Evolutionary conservation across 2,113 vertebrate genomes (phyloP), one percentile per base, ranked within the genome.

Genomic region (Triplophysa siluroides): DNA sequence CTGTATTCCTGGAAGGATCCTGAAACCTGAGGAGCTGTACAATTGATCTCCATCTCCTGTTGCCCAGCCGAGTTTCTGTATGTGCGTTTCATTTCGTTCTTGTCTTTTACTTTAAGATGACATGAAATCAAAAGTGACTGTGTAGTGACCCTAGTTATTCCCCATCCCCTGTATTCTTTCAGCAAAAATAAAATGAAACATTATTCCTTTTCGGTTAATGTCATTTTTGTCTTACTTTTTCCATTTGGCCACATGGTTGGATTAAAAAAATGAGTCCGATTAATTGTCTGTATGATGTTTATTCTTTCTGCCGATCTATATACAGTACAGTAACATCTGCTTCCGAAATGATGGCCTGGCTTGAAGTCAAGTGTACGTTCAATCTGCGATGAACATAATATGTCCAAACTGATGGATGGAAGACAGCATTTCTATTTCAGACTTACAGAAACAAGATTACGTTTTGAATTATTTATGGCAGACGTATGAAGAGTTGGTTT

Each of bases 1-100:
- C 62, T 29, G 78, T 72, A 64, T 76, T 76, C 66, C 52, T 50
- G 66, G 58, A 77, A 76, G 56, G 45, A 16, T 68, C 41, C 52
- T 64, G 58, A 82, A 61, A 80, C 78, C 78, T 65, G 73, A 83
- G 82, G 29, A 26, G 23, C 26, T 69, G 61, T 66, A 66, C 56
- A 16, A 83, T 83, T 19, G 82, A 83, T 83, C 79, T 23, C 21
- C 58, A 50, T 69, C 61, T 45, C 13, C 19, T 24, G 33, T 73
- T 18, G 65, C 45, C 6, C 2, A 75, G 14, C 58, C 54, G 14
- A 14, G 29, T 14, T 58, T n/a, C 70, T 72, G 26, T 56, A 54
- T 18, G 71, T 8, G 43, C 43, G 9, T 29, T 73, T 16, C 33
- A 73, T n/a, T 45, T 14, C 14, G 10, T 19, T 14, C 38, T 45